phyloP scores from a whole-genome alignment of 1,140 invertebrate genomes.

The Drosophila repleta region DNA sequence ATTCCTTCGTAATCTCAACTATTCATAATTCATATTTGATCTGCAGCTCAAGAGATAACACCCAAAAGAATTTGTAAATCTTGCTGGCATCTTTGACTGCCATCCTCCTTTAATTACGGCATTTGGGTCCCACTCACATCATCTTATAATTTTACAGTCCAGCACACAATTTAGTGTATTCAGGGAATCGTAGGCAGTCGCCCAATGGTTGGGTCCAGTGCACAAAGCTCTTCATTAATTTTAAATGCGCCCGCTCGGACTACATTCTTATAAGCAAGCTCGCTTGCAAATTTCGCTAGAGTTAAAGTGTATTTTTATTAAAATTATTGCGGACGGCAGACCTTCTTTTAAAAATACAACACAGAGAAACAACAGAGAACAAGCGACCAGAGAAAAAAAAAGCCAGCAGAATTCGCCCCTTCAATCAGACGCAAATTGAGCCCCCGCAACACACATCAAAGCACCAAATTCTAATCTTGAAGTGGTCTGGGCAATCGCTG shows the following conservation, averaged over 20 bases:
- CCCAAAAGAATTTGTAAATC: not conserved
- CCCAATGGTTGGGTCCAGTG: not conserved
- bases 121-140: slow-evolving; percentile 35
- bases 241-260: slow-evolving; percentile 6
- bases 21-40: not conserved
- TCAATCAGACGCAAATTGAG: slow-evolving; percentile 13
- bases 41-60: not conserved
- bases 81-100: not conserved
- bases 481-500: slow-evolving; percentile 14
- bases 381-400: not conserved
- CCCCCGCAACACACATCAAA: slow-evolving; percentile 57
- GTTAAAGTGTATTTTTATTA: not conserved
- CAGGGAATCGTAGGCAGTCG: not conserved
- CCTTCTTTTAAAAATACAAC: not conserved
- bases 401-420: slow-evolving; percentile 2
- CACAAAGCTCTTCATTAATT: slow-evolving; percentile 14
- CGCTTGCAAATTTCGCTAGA: not conserved
- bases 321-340: not conserved
- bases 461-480: slow-evolving; percentile 48
- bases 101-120: slow-evolving; percentile 11
- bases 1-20: not conserved
- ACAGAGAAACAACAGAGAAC: not conserved
- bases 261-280: not conserved
- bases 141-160: slow-evolving; percentile 72
- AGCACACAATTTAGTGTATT: slow-evolving; percentile 50